A percentile compares a stretch with the other conserved stretches of the same genome.
Evolutionary conservation across 2,888 invertebrate species (phyloP).

Genomic region (Lycia hirtaria): DNA sequence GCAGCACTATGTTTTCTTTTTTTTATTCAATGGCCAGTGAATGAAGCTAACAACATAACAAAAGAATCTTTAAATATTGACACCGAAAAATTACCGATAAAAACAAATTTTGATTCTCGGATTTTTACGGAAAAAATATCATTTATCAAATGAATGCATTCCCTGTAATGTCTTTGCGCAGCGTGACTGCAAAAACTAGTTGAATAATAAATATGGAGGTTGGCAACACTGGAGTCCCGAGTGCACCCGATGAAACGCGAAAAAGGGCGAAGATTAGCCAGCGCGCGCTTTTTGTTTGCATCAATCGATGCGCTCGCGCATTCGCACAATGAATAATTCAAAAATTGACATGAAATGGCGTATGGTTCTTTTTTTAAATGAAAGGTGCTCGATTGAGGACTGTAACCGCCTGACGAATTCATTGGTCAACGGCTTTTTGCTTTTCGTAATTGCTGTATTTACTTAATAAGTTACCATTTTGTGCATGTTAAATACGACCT

Average conservation of each 20-base stretch:
- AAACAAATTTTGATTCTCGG: slow-evolving; percentile 50
- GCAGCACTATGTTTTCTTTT: slow-evolving; percentile 60
- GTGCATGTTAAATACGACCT: slow-evolving; percentile 40
- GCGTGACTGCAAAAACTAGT: slow-evolving; percentile 83
- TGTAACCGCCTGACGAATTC: slow-evolving; percentile 86
- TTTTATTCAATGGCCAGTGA: slow-evolving; percentile 65
- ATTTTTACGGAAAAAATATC: slow-evolving; percentile 63
- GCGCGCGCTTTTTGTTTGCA: slow-evolving; percentile 83
- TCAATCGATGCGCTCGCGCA: slow-evolving; percentile 86
- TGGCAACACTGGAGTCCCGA: slow-evolving; percentile 80
- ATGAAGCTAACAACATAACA: slow-evolving; percentile 61
- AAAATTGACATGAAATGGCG: slow-evolving; percentile 86
- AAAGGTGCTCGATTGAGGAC: slow-evolving; percentile 86
- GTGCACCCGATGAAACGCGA: slow-evolving; percentile 71
- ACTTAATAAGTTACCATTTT: slow-evolving; percentile 65
- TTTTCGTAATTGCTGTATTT: slow-evolving; percentile 79
- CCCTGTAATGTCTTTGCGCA: slow-evolving; percentile 79
- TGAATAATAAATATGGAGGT: slow-evolving; percentile 79
- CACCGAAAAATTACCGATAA: slow-evolving; percentile 72
- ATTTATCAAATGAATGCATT: slow-evolving; percentile 84
- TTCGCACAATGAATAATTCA: slow-evolving; percentile 85
- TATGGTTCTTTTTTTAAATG: slow-evolving; percentile 84
- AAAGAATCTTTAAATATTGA: slow-evolving; percentile 66
- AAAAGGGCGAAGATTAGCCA: slow-evolving; percentile 83
- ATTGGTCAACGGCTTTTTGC: slow-evolving; percentile 84